Base-by-base conservation (phyloP, 2,113 vertebrate genomes). In the Otis tarda region DNA sequence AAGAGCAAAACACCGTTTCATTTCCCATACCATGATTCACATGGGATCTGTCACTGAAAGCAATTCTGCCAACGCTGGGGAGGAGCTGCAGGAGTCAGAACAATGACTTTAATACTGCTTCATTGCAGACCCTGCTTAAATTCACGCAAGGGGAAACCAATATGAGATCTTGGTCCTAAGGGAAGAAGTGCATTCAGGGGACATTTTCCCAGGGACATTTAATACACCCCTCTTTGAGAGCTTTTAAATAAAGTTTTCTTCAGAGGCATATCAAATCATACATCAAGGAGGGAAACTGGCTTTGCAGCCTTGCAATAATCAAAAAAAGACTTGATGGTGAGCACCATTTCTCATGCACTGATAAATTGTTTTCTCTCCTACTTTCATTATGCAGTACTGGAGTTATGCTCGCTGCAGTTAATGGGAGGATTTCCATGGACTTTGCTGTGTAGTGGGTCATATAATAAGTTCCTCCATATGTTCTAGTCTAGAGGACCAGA, bases 341-440 rank as follows among this genome's bases (percentile, higher is more conserved):
- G 69, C 65, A 41, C 53, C 83, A 71, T 50, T 49, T 53, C 81
- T 87, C 86, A 35, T 19, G 77, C 50, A 12, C 45, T 69, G 91
- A 89, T 69, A 91, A 85, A 93, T 76, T 50, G 45, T 20, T 75
- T 96, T 92, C 73, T 89, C 77, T 87, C 57, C 74, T 60, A 70
- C 56, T 91, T 89, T 94, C 81, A 83, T 87, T 89, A 95, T 41
- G 70, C 81, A 80, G 57, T 14, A 18, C 50, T 79, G 87, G 75
- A 91, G 87, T 76, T 84, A 87, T 63, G 77, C 45, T 91, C 77
- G 87, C 35, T 67, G 77, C 68, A 92, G 89, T 89, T 91, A 96
- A 96, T 89, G 67, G 81, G 59, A 79, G 89, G 35, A 93, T 93
- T 95, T 95, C 94, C 75, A 88, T 76, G 89, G 89, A 95, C 60